A percentile compares a stretch with the other conserved stretches of the same genome.
Evolutionary conservation across 92 coral and sea anemone species (phyloP).

Genomic region (Montipora capitata): DNA sequence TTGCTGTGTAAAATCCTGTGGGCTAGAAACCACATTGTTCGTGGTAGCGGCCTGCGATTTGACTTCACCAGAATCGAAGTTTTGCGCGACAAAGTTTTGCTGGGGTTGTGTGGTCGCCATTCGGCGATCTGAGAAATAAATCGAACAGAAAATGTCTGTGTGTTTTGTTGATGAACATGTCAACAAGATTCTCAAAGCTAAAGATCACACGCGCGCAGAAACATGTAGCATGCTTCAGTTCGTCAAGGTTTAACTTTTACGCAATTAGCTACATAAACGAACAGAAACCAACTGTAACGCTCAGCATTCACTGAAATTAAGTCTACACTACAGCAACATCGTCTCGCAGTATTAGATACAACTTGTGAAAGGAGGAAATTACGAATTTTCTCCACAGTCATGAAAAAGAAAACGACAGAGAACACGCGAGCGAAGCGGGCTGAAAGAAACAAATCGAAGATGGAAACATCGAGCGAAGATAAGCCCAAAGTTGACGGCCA

Average conservation of each 20-base stretch:
- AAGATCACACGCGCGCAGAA: conserved; percentile 1
- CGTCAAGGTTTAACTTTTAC: conserved; percentile 26
- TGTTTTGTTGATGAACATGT: conserved; percentile 61
- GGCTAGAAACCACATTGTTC: conserved; percentile 81
- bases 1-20: conserved; percentile 83
- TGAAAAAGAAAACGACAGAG: conserved; percentile 18
- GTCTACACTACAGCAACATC: conserved; percentile 2
- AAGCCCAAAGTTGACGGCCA: neutral
- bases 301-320: conserved; percentile 4
- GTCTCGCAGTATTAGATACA: neutral
- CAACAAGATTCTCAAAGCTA: conserved; percentile 10
- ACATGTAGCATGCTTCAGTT: neutral
- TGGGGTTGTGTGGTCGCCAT: conserved; percentile 94
- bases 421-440: conserved; percentile 46
- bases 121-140: conserved; percentile 79
- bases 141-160: conserved; percentile 48
- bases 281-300: neutral
- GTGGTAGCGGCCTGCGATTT: conserved; percentile 76
- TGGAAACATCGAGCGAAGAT: conserved; percentile 30
- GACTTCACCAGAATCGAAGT: conserved; percentile 69
- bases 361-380: neutral
- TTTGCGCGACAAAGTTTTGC: conserved; percentile 80
- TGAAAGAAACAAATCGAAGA: conserved; percentile 49
- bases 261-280: conserved; percentile 11
- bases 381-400: conserved; percentile 7